Evolutionary conservation across 1,140 invertebrate genomes (phyloP).

Genomic region (Musca vetustissima): DNA sequence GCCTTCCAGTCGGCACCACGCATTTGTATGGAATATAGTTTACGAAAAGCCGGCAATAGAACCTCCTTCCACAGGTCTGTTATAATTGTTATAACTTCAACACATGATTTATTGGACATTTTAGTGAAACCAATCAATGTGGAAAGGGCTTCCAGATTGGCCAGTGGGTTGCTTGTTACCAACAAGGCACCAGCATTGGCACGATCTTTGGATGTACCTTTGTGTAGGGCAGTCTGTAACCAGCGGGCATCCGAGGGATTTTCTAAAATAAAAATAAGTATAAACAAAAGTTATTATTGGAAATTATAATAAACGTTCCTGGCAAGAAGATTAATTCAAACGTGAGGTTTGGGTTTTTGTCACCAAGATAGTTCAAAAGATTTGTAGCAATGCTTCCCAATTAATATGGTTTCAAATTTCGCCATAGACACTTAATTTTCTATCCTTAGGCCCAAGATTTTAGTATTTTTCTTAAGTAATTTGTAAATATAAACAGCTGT

Average conservation of each 20-base stretch:
- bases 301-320: too few species aligned
- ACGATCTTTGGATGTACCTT: conserved; percentile 75
- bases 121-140: conserved; percentile 70
- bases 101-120: conserved; percentile 69
- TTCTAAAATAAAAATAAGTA: conserved; percentile 29
- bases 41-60: conserved; percentile 67
- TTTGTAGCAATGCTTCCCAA: too few species aligned
- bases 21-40: conserved; percentile 67
- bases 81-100: conserved; percentile 66
- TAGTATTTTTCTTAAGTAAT: too few species aligned
- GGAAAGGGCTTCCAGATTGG: conserved; percentile 67
- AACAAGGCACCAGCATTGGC: conserved; percentile 74
- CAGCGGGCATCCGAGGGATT: conserved; percentile 59
- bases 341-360: too few species aligned
- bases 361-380: too few species aligned
- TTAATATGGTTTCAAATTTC: too few species aligned
- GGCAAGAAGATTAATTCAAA: too few species aligned
- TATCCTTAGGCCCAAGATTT: too few species aligned
- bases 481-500: too few species aligned
- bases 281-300: too few species aligned
- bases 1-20: conserved; percentile 58
- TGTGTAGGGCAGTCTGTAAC: conserved; percentile 71
- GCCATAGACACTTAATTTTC: too few species aligned
- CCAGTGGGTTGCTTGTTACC: conserved; percentile 75
- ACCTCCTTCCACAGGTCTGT: conserved; percentile 72